Evolutionary conservation across 2,797 vertebrate genomes (phyloP).

Genomic region (Argyrosomus regius): DNA sequence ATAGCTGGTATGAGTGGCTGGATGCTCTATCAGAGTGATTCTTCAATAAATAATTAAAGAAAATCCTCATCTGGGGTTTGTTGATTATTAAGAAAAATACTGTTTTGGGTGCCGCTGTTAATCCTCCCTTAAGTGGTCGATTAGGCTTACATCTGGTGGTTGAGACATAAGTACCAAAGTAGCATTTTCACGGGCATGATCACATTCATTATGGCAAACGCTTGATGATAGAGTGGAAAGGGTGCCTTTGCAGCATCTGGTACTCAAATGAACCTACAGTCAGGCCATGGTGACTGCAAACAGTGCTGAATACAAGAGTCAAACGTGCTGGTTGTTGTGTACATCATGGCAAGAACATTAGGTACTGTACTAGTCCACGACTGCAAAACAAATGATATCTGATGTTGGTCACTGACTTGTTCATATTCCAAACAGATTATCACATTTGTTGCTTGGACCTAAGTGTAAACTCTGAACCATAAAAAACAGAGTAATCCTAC

Average conservation of each 20-base stretch:
- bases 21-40: constrained; percentile 5
- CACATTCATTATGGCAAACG: constrained; percentile 40
- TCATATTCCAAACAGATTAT: neutral
- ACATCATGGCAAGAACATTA: neutral
- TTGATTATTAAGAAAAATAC: constrained; percentile 39
- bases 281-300: constrained; percentile 3
- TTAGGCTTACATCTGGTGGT: constrained; percentile 8
- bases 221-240: constrained; percentile 26
- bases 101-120: constrained; percentile 21
- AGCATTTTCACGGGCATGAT: constrained; percentile 17
- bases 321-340: constrained; percentile 5
- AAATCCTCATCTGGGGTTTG: constrained; percentile 18
- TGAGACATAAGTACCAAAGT: constrained; percentile 29
- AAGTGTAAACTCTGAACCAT: neutral
- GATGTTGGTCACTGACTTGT: constrained; percentile 6
- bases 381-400: neutral
- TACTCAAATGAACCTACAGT: neutral
- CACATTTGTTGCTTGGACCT: neutral
- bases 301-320: neutral
- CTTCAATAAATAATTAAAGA: constrained; percentile 14
- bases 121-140: constrained; percentile 7
- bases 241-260: neutral
- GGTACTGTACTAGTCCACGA: neutral
- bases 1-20: neutral
- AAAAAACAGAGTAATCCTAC: neutral